phyloP scores from a whole-genome alignment of 2,888 invertebrate genomes.

The Philopedon plagiatum region DNA sequence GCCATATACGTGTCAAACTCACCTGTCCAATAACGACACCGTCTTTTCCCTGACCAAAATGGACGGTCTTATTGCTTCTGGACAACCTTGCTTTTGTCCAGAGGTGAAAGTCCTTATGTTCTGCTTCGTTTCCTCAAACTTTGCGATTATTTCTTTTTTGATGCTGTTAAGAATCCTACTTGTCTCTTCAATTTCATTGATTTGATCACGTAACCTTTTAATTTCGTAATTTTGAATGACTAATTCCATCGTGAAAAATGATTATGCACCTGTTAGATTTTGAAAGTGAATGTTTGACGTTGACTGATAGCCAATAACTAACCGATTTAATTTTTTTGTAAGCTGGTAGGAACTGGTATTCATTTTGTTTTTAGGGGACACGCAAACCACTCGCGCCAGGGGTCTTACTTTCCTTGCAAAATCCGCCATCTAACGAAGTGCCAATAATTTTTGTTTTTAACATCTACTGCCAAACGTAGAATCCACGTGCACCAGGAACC shows the following conservation, averaged over 20 bases:
- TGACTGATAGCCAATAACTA: not conserved
- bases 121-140: conserved; percentile 46
- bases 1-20: conserved; percentile 28
- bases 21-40: conserved; percentile 50
- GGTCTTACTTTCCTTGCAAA: too few species aligned
- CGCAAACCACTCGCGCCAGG: too few species aligned
- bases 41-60: conserved; percentile 38
- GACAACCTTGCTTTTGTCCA: not conserved
- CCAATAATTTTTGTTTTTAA: too few species aligned
- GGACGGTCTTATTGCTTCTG: conserved; percentile 1
- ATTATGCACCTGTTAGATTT: conserved; percentile 2
- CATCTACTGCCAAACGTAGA: too few species aligned
- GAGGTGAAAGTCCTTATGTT: conserved; percentile 27
- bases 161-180: conserved; percentile 26
- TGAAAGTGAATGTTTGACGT: conserved; percentile 11
- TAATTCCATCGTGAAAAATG: conserved; percentile 29
- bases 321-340: too few species aligned
- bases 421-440: too few species aligned
- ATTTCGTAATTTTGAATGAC: conserved; percentile 10
- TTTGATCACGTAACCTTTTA: conserved; percentile 18
- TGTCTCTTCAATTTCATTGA: conserved; percentile 29
- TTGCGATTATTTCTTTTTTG: conserved; percentile 43
- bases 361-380: too few species aligned
- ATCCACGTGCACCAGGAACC: too few species aligned
- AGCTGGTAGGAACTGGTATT: too few species aligned